These are phyloP conservation scores for Sebastes dallii DNA, from an alignment of 2,797 vertebrate species.

Conservation along the genomic window DNA sequence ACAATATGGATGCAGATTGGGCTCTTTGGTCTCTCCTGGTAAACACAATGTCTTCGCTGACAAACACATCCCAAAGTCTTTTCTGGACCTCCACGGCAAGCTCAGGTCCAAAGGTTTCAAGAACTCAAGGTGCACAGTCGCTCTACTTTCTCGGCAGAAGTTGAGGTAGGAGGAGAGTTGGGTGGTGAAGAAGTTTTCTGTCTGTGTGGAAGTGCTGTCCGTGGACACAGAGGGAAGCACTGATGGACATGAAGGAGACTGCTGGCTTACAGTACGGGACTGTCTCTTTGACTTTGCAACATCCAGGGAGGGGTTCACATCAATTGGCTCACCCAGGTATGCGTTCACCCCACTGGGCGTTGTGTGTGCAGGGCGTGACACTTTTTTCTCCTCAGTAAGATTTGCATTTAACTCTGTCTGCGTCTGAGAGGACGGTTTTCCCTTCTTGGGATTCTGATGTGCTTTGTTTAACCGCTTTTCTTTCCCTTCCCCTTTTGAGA, in stretches of 20 bases:
- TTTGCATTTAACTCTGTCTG: neutral
- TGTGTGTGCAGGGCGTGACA: accelerated
- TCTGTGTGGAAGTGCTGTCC: slow-evolving; percentile 75
- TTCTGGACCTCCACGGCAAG: slow-evolving; percentile 65
- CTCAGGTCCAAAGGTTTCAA: slow-evolving; percentile 77
- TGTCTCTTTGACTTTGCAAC: neutral
- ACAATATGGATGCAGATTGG: neutral
- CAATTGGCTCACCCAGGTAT: neutral
- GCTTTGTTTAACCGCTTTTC: neutral
- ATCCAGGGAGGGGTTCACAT: neutral
- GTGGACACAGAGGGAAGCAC: neutral
- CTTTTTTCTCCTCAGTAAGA: neutral
- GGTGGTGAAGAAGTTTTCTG: slow-evolving; percentile 81
- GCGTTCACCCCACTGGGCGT: neutral
- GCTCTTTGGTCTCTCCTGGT: neutral
- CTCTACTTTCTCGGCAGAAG: slow-evolving; percentile 48
- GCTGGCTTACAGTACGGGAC: neutral
- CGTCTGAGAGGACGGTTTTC: neutral
- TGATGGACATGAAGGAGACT: neutral
- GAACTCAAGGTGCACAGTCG: neutral
- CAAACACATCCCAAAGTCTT: neutral
- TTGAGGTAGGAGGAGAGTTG: slow-evolving; percentile 59
- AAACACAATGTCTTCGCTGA: neutral
- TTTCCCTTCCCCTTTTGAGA: neutral
- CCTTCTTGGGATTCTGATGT: neutral